phyloP scores from a whole-genome alignment of 2,113 vertebrate genomes.

The Chionis minor region DNA sequence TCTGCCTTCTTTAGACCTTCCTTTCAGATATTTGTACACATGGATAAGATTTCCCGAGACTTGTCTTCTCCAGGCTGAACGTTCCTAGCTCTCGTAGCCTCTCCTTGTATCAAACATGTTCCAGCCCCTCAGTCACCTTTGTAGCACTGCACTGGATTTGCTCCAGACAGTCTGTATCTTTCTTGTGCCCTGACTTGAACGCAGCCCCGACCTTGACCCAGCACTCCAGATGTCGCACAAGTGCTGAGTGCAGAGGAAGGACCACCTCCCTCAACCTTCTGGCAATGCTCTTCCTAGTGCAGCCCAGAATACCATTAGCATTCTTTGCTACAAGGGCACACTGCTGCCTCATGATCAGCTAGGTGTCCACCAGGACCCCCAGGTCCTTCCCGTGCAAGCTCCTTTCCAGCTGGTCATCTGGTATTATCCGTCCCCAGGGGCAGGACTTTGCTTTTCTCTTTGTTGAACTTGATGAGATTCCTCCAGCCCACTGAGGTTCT shows the following conservation, averaged over 20 bases:
- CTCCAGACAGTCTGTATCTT: accelerated
- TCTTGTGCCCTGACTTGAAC: not conserved
- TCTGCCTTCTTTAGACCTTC: not conserved
- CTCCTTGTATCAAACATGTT: not conserved
- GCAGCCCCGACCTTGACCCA: not conserved
- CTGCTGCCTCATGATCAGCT: not conserved
- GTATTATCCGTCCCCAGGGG: not conserved
- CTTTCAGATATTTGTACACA: not conserved
- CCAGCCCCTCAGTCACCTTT: not conserved
- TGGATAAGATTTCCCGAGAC: not conserved
- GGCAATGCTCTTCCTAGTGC: not conserved
- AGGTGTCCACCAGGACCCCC: not conserved
- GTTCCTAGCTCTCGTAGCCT: not conserved
- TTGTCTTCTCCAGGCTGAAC: not conserved
- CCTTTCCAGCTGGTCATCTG: not conserved
- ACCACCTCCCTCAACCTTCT: not conserved
- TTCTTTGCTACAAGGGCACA: not conserved
- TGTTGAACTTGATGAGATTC: not conserved
- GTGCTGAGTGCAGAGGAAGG: not conserved
- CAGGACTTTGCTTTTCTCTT: not conserved
- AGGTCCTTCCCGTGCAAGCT: not conserved
- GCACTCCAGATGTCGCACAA: not conserved
- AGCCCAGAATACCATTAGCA: not conserved
- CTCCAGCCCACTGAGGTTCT: not conserved
- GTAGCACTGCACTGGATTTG: not conserved